Conservation (phyloP, 2,888 invertebrate genomes). For the Amblyjoppa proteus region DNA sequence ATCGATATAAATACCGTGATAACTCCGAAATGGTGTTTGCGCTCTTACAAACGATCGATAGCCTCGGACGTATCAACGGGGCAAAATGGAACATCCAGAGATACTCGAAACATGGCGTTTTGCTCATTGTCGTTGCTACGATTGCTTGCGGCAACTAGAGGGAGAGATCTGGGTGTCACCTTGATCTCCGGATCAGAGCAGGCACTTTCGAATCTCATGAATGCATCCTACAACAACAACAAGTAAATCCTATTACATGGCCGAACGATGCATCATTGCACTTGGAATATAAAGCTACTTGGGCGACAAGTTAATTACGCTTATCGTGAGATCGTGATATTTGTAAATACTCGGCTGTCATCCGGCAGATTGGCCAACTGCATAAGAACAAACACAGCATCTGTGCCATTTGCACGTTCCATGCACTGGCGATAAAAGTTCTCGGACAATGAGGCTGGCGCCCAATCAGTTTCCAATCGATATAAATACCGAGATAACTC, state of each 20-base stretch:
- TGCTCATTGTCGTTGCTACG: no score
- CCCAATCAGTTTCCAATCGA: slow-evolving; percentile 55
- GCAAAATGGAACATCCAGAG: no score
- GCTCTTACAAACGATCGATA: slow-evolving; percentile 53
- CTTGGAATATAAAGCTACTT: neutral
- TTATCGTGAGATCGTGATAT: slow-evolving; percentile 55
- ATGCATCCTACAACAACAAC: neutral
- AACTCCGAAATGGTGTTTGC: slow-evolving; percentile 26
- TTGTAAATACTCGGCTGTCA: slow-evolving; percentile 47
- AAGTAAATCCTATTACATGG: no score
- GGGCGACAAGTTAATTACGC: slow-evolving; percentile 63
- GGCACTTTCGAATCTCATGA: slow-evolving; percentile 4
- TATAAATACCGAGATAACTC: slow-evolving; percentile 62
- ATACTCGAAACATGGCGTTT: no score
- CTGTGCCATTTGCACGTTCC: neutral
- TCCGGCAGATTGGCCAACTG: slow-evolving; percentile 3
- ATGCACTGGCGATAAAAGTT: slow-evolving; percentile 13
- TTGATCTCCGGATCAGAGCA: slow-evolving; percentile 14
- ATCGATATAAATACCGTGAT: slow-evolving; percentile 64
- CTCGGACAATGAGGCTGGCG: slow-evolving; percentile 50
- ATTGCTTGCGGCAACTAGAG: neutral
- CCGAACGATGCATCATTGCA: neutral
- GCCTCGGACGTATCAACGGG: neutral
- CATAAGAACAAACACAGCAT: neutral
- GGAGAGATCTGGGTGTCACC: slow-evolving; percentile 36